Conservation (phyloP, 64 coral and sea anemone genomes). For the Acropora yongei region DNA sequence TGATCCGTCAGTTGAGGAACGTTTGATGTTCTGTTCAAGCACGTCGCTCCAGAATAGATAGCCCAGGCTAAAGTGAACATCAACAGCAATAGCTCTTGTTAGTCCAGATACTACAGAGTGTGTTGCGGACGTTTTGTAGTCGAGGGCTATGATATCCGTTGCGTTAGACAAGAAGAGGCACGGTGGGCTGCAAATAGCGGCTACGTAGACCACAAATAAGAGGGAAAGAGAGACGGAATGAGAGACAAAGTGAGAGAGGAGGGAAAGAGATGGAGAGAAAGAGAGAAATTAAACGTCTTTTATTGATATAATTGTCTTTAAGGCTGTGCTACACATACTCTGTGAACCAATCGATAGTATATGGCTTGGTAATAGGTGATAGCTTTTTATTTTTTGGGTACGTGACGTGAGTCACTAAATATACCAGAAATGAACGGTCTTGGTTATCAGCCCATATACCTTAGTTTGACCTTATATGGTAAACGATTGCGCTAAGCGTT, state of each 20-base stretch:
- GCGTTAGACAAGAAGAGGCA: slow-evolving; percentile 69
- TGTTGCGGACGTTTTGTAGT: slow-evolving; percentile 2
- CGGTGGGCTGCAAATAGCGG: slow-evolving; percentile 20
- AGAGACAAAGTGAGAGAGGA: neutral
- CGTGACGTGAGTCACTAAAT: neutral
- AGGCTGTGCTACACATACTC: slow-evolving; percentile 1
- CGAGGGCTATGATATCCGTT: slow-evolving; percentile 61
- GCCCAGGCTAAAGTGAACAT: slow-evolving; percentile 41
- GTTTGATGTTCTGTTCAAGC: slow-evolving; percentile 18
- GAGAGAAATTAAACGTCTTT: neutral
- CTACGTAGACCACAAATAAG: neutral
- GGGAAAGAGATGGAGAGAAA: neutral
- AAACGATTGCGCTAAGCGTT: too few relatives aligned
- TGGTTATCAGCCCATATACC: too few relatives aligned
- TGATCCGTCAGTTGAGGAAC: slow-evolving; percentile 58
- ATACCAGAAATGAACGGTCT: neutral
- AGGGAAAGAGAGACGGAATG: neutral
- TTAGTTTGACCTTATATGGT: too few relatives aligned
- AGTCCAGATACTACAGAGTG: slow-evolving; percentile 51
- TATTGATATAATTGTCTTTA: neutral
- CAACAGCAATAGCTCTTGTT: slow-evolving; percentile 35
- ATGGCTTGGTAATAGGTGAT: neutral
- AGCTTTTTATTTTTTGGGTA: neutral
- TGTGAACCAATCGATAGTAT: neutral
- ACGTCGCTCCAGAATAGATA: slow-evolving; percentile 79